A percentile compares a stretch with the other conserved stretches of the same genome.
phyloP scores from a whole-genome alignment of 2,797 vertebrate species.

The Ctenopoma multispine region DNA sequence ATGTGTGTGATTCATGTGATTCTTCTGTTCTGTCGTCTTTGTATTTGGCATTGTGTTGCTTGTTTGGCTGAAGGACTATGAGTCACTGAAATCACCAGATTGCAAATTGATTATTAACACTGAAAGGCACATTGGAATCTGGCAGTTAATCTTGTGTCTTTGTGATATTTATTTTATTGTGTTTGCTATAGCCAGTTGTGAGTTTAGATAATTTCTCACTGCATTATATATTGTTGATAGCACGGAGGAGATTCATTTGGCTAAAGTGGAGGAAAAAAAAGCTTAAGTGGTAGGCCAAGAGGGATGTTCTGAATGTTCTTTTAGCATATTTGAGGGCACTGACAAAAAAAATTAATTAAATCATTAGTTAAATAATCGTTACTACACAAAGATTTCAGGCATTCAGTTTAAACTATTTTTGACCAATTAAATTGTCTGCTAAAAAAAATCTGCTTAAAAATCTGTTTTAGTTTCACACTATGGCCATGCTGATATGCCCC shows the following conservation, averaged over 20 bases:
- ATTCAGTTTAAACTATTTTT: no score
- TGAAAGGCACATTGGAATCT: conserved; percentile 38
- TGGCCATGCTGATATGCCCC: not conserved
- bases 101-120: conserved; percentile 56
- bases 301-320: not conserved
- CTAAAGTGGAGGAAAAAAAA: not conserved
- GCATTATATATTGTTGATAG: not conserved
- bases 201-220: not conserved
- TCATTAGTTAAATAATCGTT: no score
- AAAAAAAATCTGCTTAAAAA: no score
- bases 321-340: not conserved
- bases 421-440: no score
- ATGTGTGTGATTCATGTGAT: conserved; percentile 4
- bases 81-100: conserved; percentile 46
- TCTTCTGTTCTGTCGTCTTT: conserved; percentile 27
- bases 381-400: no score
- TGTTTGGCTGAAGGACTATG: conserved; percentile 25
- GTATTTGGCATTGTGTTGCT: conserved; percentile 35
- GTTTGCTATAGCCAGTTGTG: conserved; percentile 13
- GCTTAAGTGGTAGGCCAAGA: not conserved
- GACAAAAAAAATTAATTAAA: no score
- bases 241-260: not conserved
- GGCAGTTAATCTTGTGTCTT: conserved; percentile 7
- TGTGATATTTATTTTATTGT: conserved; percentile 1
- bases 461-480: no score